A percentile compares a stretch with the other conserved stretches of the same genome.
Evolutionary conservation across 2,888 invertebrate genomes (phyloP).

Genomic region (Trilocha varians): DNA sequence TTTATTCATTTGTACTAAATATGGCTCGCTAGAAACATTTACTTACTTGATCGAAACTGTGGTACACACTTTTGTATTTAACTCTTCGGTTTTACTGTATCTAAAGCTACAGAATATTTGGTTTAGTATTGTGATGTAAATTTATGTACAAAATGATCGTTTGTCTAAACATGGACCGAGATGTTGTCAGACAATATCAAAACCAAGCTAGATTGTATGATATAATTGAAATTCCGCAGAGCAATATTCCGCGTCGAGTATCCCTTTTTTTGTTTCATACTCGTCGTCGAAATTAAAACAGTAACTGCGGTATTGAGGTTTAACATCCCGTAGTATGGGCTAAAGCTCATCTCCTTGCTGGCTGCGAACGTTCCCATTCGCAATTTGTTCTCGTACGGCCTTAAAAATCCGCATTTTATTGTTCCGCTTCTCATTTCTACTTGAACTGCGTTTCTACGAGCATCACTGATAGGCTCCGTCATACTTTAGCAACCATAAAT

Average conservation of each 20-base stretch:
- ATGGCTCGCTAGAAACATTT: no score
- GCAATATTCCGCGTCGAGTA: background rate
- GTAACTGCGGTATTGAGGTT: background rate
- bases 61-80: no score
- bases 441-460: conserved; percentile 40
- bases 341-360: conserved; percentile 42
- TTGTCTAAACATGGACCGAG: background rate
- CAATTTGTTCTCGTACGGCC: conserved; percentile 65
- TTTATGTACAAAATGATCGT: no score
- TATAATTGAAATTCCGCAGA: background rate
- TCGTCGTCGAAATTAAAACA: background rate
- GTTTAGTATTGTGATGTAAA: no score
- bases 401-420: conserved; percentile 69
- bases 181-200: background rate
- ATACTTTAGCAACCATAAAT: background rate
- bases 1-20: no score
- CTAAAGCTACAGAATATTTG: no score
- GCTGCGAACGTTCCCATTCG: conserved; percentile 46
- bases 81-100: no score
- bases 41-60: no score
- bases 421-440: conserved; percentile 56
- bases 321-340: conserved; percentile 30
- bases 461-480: conserved; percentile 18
- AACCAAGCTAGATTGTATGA: background rate
- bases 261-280: background rate